phyloP scores from a whole-genome alignment of 2,113 vertebrate species.

The Phaethon lepturus region DNA sequence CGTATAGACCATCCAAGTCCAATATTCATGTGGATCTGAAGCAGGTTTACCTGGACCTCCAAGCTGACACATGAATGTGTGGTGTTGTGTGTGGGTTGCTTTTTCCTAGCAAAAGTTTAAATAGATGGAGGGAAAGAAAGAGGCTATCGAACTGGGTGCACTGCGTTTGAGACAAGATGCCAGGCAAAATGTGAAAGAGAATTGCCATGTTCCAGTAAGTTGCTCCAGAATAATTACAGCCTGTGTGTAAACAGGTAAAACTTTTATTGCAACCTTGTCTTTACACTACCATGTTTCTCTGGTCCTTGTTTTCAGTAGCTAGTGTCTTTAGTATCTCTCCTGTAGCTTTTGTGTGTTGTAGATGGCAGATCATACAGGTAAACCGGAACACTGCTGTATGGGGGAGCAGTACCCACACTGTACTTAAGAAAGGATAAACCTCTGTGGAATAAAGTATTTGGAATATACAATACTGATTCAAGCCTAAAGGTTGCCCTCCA shows the following conservation, averaged over 20 bases:
- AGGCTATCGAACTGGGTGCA: neutral
- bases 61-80: neutral
- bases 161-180: neutral
- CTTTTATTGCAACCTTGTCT: neutral
- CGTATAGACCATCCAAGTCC: no score
- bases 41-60: neutral
- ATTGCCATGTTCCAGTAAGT: neutral
- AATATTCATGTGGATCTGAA: neutral
- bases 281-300: neutral
- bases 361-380: neutral
- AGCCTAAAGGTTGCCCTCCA: neutral
- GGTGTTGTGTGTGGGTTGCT: no score
- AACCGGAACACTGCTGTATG: neutral
- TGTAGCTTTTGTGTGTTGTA: neutral
- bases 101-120: neutral
- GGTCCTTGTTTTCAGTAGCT: neutral
- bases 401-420: neutral
- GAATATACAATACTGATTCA: neutral
- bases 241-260: neutral
- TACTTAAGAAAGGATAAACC: neutral
- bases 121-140: neutral
- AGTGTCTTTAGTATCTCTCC: no score
- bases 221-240: neutral
- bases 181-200: neutral
- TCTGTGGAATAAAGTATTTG: neutral